Base-by-base conservation (phyloP, 2,797 vertebrate species). In the Hemitrygon akajei region DNA sequence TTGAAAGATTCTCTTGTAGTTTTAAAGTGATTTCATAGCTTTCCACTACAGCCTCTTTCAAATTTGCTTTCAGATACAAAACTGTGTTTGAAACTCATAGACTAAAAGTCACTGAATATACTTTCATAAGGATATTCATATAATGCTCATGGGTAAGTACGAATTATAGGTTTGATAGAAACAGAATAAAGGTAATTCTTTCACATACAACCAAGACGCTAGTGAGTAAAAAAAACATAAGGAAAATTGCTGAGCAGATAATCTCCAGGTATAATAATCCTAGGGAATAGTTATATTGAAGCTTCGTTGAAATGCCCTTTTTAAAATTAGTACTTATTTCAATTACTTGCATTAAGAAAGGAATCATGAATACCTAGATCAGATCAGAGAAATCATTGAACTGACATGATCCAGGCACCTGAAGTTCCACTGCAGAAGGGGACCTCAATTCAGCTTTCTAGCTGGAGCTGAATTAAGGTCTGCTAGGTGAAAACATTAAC, bases 191-290 rank as follows among this genome's bases (percentile, higher is more conserved):
- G 63, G n/a, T 11, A 25, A 30, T 89, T n/a, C 7, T 69, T 11
- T 89, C 16, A 63, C n/a, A 14, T 30, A 30, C 3, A 25, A 14
- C 47, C 0, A 60, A 34, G 14, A 37, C 89, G n/a, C n/a, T n/a
- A 69, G 69, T 37, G 34, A 69, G 34, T 34, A 37, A 89, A 69
- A 89, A 37, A 89, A 69, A 89, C 86, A n/a, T n/a, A 89, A 89
- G 4, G 27, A 58, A 5, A 20, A 9, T 86, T 69, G 22, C 7
- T 11, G 63, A 0, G 16, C 66, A 34, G n/a, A 89, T 7, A 63
- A 69, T 20, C 60, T 69, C 18, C n/a, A 37, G 20, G 30, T 63
- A 89, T 37, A 34, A 69, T 22, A 16, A 10, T 60, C 82, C 58
- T 25, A 47, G 27, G 22, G 47, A 84, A 84, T 14, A 34, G 30